These are phyloP conservation scores for Himalopsyche kuldschensis DNA, from an alignment of 2,888 invertebrate genomes.

Conservation along the genomic window DNA sequence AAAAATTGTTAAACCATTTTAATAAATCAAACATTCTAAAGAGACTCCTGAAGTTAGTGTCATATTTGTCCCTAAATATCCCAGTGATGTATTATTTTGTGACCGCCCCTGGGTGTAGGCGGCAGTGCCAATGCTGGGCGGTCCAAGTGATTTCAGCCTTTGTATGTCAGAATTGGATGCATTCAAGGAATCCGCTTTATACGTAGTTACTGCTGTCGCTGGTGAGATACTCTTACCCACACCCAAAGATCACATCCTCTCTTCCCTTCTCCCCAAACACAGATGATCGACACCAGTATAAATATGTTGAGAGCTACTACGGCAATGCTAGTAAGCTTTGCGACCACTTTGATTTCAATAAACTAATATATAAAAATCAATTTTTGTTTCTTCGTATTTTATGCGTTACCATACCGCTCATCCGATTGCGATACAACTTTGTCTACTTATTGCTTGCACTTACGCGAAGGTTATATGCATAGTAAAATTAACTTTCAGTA, in stretches of 20 bases:
- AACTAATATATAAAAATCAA: too few species aligned
- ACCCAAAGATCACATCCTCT: background rate
- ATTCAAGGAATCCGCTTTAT: conserved; percentile 32
- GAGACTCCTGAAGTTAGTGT: too few species aligned
- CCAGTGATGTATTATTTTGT: too few species aligned
- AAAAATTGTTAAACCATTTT: too few species aligned
- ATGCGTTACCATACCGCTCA: too few species aligned
- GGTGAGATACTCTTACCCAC: background rate
- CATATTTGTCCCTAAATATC: too few species aligned
- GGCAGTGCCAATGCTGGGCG: background rate
- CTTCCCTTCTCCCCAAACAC: background rate
- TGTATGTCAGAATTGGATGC: conserved; percentile 34
- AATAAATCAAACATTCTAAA: too few species aligned
- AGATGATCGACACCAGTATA: background rate
- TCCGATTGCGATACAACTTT: too few species aligned
- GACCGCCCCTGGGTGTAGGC: background rate
- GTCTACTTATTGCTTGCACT: too few species aligned
- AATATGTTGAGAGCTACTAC: background rate
- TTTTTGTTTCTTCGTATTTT: too few species aligned
- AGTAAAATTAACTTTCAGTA: too few species aligned
- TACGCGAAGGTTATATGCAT: too few species aligned
- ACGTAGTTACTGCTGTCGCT: conserved; percentile 14
- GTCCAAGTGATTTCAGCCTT: conserved; percentile 33
- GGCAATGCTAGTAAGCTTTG: background rate
- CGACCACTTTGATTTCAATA: background rate